phyloP scores from a whole-genome alignment of 1,140 invertebrate species.

The Drosophila pseudoananassae region DNA sequence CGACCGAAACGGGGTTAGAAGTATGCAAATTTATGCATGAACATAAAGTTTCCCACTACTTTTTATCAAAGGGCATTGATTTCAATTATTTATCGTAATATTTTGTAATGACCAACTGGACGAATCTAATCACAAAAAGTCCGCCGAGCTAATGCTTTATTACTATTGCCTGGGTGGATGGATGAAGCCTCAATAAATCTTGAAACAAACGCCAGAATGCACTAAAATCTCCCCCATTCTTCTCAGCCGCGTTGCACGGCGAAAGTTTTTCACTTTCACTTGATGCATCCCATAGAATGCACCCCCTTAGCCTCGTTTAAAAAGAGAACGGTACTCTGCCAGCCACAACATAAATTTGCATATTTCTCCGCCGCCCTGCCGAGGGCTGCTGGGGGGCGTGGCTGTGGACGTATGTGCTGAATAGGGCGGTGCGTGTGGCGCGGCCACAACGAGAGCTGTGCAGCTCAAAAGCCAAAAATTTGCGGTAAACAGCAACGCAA shows the following conservation, averaged over 20 bases:
- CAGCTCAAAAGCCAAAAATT: constrained; percentile 74
- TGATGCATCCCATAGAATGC: constrained; percentile 55
- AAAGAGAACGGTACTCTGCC: constrained; percentile 48
- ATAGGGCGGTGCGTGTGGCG: constrained; percentile 15
- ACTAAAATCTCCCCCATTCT: constrained; percentile 64
- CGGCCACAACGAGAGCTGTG: constrained; percentile 37
- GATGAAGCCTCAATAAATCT: constrained; percentile 57
- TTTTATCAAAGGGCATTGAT: constrained; percentile 57
- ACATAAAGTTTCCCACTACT: constrained; percentile 49
- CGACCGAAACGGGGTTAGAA: constrained; percentile 4
- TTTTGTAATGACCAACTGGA: constrained; percentile 11
- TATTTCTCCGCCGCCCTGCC: constrained; percentile 63
- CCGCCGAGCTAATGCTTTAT: no score
- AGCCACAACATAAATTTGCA: constrained; percentile 75
- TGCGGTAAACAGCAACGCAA: constrained; percentile 68
- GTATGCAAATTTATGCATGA: constrained; percentile 64
- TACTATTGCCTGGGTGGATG: constrained; percentile 15
- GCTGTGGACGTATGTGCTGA: neutral
- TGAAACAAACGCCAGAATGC: constrained; percentile 50
- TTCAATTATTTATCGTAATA: constrained; percentile 55
- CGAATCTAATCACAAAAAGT: neutral
- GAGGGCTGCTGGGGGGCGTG: neutral
- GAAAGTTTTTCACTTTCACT: constrained; percentile 78
- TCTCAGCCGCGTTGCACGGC: constrained; percentile 49
- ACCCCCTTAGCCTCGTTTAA: constrained; percentile 6